Conservation (phyloP, 2,113 vertebrate genomes). For the Podocnemis expansa region DNA sequence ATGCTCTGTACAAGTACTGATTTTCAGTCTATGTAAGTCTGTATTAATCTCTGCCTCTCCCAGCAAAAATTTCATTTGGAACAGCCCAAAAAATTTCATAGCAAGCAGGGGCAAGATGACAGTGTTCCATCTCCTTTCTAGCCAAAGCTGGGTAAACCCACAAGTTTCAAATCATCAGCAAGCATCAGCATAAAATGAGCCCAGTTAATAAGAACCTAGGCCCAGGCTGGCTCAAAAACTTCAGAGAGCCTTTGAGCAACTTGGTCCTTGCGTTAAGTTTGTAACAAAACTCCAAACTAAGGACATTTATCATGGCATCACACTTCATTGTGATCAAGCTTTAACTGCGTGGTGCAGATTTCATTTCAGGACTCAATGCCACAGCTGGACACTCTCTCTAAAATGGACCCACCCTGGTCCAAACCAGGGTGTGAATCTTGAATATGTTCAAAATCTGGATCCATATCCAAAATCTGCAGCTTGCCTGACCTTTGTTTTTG, state of each 20-base stretch:
- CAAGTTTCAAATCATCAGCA: slow-evolving; percentile 42
- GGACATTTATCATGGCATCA: not conserved
- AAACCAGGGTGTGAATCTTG: not conserved
- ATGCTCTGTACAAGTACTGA: not conserved
- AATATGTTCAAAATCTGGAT: not conserved
- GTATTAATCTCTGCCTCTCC: not conserved
- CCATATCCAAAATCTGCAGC: not conserved
- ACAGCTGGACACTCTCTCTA: not conserved
- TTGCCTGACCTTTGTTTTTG: not conserved
- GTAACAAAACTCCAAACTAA: not conserved
- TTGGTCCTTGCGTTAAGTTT: not conserved
- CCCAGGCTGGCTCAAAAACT: not conserved
- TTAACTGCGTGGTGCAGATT: not conserved
- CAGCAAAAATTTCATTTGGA: not conserved
- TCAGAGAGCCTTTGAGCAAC: not conserved
- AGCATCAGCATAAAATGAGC: not conserved
- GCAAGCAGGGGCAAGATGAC: not conserved
- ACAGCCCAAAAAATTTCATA: slow-evolving; percentile 26
- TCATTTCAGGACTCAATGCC: not conserved
- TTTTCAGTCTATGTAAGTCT: slow-evolving; percentile 20
- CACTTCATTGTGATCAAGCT: not conserved
- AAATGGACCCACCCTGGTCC: not conserved
- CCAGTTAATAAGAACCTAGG: not conserved
- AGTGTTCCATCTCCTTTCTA: not conserved
- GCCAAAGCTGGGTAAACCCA: not conserved